Conservation (phyloP, 2,113 vertebrate species). For the Mola mola region DNA sequence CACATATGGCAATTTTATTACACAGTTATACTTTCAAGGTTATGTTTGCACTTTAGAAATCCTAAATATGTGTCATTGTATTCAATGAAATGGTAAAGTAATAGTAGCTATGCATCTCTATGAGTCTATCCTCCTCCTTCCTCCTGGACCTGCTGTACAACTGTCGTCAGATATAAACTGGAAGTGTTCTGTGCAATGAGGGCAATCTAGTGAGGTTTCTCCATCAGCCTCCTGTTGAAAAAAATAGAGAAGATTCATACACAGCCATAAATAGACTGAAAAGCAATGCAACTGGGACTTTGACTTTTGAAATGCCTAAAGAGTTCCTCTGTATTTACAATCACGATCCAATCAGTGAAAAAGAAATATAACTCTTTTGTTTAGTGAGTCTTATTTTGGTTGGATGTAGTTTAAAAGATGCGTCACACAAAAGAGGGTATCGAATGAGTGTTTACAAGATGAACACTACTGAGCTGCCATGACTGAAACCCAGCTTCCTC, state of each 20-base stretch:
- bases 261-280: background rate
- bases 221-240: slow-evolving; percentile 3
- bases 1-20: no score
- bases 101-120: no score
- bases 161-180: no score
- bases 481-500: slow-evolving; percentile 26
- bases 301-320: background rate
- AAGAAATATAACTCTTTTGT: background rate
- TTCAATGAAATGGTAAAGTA: no score
- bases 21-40: no score
- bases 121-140: no score
- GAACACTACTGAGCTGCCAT: slow-evolving; percentile 41
- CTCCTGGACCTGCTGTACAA: no score
- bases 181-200: slow-evolving; percentile 56
- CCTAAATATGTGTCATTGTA: no score
- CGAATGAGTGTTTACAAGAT: background rate
- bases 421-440: background rate
- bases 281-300: background rate
- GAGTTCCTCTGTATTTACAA: background rate
- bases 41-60: no score
- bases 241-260: slow-evolving; percentile 9
- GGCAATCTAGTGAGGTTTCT: slow-evolving; percentile 35
- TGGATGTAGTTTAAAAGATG: background rate
- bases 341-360: slow-evolving; percentile 45
- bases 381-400: slow-evolving; percentile 24